These are phyloP conservation scores for Lemur catta DNA, from an alignment of 2,797 vertebrate genomes.

Conservation along the genomic window DNA sequence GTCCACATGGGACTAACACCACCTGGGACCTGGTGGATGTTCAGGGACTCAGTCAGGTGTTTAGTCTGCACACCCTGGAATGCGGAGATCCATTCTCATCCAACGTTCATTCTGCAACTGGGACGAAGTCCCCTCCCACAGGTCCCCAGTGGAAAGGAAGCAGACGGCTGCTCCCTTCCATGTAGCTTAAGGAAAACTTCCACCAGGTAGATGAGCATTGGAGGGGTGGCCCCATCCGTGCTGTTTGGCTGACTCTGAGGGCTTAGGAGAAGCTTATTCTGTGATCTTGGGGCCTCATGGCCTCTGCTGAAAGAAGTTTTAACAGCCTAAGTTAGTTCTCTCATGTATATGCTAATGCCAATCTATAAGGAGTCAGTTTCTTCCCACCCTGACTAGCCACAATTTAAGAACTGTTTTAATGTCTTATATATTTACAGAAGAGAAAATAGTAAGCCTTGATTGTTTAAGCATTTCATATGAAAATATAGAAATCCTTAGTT, in stretches of 20 bases:
- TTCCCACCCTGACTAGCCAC: not conserved
- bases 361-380: not conserved
- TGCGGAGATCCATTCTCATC: not conserved
- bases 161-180: not conserved
- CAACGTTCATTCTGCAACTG: not conserved
- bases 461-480: not conserved
- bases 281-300: not conserved
- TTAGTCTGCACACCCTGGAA: not conserved
- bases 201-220: not conserved
- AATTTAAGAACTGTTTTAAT: not conserved
- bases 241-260: not conserved
- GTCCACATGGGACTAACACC: not conserved
- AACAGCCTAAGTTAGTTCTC: not conserved
- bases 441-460: not conserved
- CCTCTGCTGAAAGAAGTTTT: not conserved
- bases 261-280: not conserved
- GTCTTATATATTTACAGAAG: not conserved
- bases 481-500: not conserved
- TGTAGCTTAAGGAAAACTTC: not conserved
- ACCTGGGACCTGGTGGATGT: no score
- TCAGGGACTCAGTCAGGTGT: not conserved
- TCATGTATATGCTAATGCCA: not conserved
- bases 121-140: not conserved
- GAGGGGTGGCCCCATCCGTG: rapidly evolving
- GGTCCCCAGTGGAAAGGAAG: not conserved